These are phyloP conservation scores for Atrichornis clamosus DNA, from an alignment of 2,113 vertebrate species.

Conservation along the genomic window DNA sequence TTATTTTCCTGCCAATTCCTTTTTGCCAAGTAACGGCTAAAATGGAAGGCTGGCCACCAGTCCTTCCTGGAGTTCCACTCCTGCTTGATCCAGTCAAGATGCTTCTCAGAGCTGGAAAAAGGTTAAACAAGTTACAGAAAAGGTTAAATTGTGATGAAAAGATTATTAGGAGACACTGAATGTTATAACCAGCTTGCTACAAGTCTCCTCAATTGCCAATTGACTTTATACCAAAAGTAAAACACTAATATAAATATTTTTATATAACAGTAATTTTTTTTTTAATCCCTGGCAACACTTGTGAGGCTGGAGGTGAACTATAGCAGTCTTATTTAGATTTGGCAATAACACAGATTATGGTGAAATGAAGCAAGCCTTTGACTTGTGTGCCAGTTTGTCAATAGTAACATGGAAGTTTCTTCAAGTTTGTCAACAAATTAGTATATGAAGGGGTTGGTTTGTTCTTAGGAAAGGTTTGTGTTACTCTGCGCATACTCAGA, in stretches of 20 bases:
- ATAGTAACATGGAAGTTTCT: not conserved
- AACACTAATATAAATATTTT: not conserved
- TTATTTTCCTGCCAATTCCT: slow-evolving; percentile 72
- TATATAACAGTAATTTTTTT: not conserved
- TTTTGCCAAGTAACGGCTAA: slow-evolving; percentile 76
- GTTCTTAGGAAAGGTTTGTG: not conserved
- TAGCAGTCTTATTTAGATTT: not conserved
- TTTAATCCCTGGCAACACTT: not conserved
- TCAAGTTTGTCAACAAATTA: not conserved
- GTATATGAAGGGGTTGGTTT: not conserved
- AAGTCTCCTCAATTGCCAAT: not conserved
- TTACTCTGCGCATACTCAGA: not conserved
- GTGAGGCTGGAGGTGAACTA: not conserved
- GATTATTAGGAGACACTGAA: not conserved
- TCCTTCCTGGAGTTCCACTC: slow-evolving; percentile 79
- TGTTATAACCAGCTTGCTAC: not conserved
- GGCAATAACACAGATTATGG: not conserved
- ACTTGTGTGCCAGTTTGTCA: not conserved
- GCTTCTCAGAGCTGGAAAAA: slow-evolving; percentile 40
- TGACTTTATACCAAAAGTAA: not conserved
- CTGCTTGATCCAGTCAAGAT: slow-evolving; percentile 55
- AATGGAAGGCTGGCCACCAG: slow-evolving; percentile 91
- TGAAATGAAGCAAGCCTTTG: not conserved
- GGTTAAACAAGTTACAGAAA: not conserved
- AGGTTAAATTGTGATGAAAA: not conserved